Evolutionary conservation across 2,888 invertebrate species (phyloP), one percentile per base, ranked within the genome.

Genomic region (Andricus quercusramuli): DNA sequence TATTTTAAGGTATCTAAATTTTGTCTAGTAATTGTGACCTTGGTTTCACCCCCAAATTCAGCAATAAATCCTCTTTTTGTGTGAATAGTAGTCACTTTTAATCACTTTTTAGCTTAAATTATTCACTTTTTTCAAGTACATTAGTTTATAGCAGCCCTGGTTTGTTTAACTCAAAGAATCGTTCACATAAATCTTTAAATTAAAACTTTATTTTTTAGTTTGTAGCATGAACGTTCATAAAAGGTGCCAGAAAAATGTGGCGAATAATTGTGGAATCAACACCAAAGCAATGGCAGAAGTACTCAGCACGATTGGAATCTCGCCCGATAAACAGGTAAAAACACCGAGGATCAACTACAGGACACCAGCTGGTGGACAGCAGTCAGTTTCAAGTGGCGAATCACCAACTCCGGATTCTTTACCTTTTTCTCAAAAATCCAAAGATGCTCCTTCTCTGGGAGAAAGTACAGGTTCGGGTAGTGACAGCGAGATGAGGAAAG

Each of bases 191-290:
- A 51, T 65, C 64, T 76, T 84, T 1, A 4, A 22, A 22, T 59
- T 22, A 13, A 56, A 22, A 59, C 4, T 70, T 37, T 66, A 51
- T 80, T 84, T 84, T 90, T 4, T 94, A 96, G 98, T 96, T 86
- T 99, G 99, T 93, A 97, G 96, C 87, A 96, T 99, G 95, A 99
- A 99, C 94, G 98, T 99, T 83, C 99, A 99, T 94, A 99, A 99
- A 93, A 95, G 99, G 80, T 99, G 99, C 93, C 98, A 99, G 94
- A 98, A 98, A 93, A 99, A 99, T 94, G 99, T 99, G 84, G 99
- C 99, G 83, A 99, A 99, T 94, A 99, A 99, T 93, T 99, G 99
- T 94, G 99, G 99, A 90, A 98, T 99, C 93, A 98, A 99, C 94
- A 98, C 98, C 79, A 98, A 98, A 93, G 96, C 96, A 93, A 97